These are phyloP conservation scores for Chanos chanos DNA, from an alignment of 2,797 vertebrate species.

Conservation along the genomic window DNA sequence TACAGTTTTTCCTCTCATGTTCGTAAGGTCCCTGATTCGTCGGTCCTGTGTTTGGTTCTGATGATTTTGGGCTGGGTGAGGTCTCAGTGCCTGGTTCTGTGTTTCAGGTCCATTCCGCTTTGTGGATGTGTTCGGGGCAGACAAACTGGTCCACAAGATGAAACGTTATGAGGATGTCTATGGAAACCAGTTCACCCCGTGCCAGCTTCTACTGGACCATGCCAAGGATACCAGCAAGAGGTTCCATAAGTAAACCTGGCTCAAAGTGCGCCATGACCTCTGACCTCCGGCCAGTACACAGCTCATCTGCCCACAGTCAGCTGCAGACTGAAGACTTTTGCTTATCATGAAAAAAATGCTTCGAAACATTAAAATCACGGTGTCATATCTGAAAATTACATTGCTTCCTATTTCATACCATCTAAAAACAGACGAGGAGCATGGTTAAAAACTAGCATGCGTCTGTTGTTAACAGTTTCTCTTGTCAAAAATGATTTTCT, in stretches of 20 bases:
- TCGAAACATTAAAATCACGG: no score
- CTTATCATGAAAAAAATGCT: no score
- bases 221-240: conserved; percentile 75
- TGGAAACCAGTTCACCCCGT: conserved; percentile 78
- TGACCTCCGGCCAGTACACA: neutral
- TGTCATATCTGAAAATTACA: no score
- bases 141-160: conserved; percentile 75
- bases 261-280: neutral
- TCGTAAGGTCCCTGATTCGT: no score
- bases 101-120: conserved; percentile 79
- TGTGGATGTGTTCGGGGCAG: conserved; percentile 71
- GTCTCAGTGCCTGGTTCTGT: neutral
- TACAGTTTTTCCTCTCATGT: no score
- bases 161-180: conserved; percentile 76
- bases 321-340: no score
- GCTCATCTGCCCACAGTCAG: neutral
- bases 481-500: no score
- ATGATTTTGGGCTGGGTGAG: neutral
- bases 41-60: neutral
- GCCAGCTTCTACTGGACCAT: conserved; percentile 80
- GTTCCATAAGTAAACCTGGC: conserved; percentile 66
- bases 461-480: no score
- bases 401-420: no score
- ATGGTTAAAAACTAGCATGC: no score
- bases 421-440: no score